Base-by-base conservation (phyloP, 2,113 vertebrate genomes). In the Capreolus pygargus region DNA sequence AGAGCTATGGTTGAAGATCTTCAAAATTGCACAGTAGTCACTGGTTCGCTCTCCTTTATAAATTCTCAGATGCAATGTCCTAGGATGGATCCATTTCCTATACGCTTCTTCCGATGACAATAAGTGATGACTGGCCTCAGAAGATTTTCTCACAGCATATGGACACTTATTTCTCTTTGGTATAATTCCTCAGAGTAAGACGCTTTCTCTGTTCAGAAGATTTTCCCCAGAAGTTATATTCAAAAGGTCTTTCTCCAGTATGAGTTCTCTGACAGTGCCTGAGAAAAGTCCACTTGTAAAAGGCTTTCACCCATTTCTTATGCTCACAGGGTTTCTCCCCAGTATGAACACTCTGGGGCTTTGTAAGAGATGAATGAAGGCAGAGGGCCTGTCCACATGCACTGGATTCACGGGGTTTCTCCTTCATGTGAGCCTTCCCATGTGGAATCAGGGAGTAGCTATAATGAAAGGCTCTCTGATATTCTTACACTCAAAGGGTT, bases 331-430 rank as follows among this genome's bases (percentile, higher is more conserved):
- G 19, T 52, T 74, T 83, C 85, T 70, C 39, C n/a, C 21, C 39
- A 45, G 0, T 2, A 8, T 9, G 54, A 23, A 28, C 7, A 57
- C n/a, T 61, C 10, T 0, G 3, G 39, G 21, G 47, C 23, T 2
- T 17, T 12, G 67, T 28, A 36, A 79, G 28, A 23, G 30, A 61
- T 16, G 81, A 52, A 60, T 0, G 2, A 45, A n/a, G 57, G 57
- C 13, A 17, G 89, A 54, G n/a, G 5, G 39, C 1, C 1, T 25
- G 11, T 15, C 74, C 50, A 39, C 83, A 58, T 4, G 50, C 39
- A 39, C 60, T 67, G 2, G 10, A 12, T 19, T 55, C 25, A 45
- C 0, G 6, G 3, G 36, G 45, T 43, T 33, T 95, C 61, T 60
- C n/a, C n/a, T 45, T 10, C 36, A 21, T 39, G 81, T 84, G 50